A percentile compares a stretch with the other conserved stretches of the same genome.
phyloP scores from a whole-genome alignment of 2,113 vertebrate species.

The Plectropomus leopardus region DNA sequence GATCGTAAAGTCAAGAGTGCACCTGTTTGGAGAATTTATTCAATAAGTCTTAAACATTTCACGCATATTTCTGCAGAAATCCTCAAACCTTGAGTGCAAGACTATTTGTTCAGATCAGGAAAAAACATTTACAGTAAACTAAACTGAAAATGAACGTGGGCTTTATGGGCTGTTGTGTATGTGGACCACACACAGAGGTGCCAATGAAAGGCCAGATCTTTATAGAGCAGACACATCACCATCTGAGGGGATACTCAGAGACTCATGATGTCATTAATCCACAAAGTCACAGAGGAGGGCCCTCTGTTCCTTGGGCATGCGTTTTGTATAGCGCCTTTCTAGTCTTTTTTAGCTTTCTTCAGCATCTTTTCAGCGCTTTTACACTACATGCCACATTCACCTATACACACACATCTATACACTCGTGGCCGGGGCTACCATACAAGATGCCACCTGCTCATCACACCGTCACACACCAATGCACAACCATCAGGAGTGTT shows the following conservation, averaged over 20 bases:
- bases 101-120: not conserved
- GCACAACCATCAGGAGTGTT: too few relatives aligned
- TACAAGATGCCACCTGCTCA: too few relatives aligned
- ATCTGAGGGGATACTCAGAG: not conserved
- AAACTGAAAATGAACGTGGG: not conserved
- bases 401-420: too few relatives aligned
- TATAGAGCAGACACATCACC: not conserved
- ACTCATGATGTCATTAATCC: not conserved
- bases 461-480: too few relatives aligned
- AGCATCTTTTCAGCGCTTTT: too few relatives aligned
- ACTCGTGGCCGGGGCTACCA: too few relatives aligned
- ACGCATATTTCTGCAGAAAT: not conserved
- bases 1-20: not conserved
- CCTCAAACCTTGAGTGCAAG: not conserved
- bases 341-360: too few relatives aligned
- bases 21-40: not conserved
- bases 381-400: too few relatives aligned
- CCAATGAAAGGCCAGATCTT: not conserved
- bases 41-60: not conserved
- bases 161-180: not conserved
- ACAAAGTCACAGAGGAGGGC: not conserved
- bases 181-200: not conserved
- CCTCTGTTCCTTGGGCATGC: not conserved
- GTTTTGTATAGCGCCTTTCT: too few relatives aligned
- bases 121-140: not conserved